A percentile compares a stretch with the other conserved stretches of the same genome.
Conservation (phyloP, 2,888 invertebrate genomes). For the Emmelina monodactyla region DNA sequence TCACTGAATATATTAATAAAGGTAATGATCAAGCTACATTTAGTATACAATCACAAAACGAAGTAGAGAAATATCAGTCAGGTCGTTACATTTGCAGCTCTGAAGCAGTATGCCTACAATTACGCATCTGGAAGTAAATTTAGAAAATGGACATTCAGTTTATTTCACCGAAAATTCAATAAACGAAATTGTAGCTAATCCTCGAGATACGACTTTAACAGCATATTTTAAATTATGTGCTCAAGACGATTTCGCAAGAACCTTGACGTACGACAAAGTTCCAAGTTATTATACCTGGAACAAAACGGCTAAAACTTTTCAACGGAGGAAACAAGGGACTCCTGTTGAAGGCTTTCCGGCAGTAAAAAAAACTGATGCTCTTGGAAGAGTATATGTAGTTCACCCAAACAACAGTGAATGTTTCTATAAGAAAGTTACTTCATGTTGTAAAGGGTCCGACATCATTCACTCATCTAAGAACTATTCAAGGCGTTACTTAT, state of each 20-base stretch:
- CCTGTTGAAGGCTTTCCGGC: not conserved
- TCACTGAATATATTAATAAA: too few species aligned
- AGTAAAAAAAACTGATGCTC: not conserved
- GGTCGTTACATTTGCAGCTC: not conserved
- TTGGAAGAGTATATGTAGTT: not conserved
- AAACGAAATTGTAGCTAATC: not conserved
- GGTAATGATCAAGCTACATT: too few species aligned
- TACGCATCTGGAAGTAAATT: too few species aligned
- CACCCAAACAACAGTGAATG: not conserved
- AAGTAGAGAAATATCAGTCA: too few species aligned
- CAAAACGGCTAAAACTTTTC: too few species aligned
- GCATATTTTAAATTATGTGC: not conserved
- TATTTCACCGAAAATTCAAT: not conserved
- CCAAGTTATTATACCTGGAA: too few species aligned
- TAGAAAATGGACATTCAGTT: too few species aligned
- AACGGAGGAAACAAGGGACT: too few species aligned
- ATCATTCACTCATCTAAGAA: not conserved
- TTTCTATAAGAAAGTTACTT: not conserved
- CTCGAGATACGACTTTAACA: not conserved
- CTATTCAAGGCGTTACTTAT: conserved; percentile 6
- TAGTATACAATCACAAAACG: too few species aligned
- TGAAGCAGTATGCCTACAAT: not conserved
- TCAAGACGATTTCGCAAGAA: too few species aligned
- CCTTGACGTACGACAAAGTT: too few species aligned
- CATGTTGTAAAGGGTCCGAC: conserved; percentile 20